A percentile compares a stretch with the other conserved stretches of the same genome.
Conservation (phyloP, 1,140 invertebrate genomes). For the Plodia interpunctella region DNA sequence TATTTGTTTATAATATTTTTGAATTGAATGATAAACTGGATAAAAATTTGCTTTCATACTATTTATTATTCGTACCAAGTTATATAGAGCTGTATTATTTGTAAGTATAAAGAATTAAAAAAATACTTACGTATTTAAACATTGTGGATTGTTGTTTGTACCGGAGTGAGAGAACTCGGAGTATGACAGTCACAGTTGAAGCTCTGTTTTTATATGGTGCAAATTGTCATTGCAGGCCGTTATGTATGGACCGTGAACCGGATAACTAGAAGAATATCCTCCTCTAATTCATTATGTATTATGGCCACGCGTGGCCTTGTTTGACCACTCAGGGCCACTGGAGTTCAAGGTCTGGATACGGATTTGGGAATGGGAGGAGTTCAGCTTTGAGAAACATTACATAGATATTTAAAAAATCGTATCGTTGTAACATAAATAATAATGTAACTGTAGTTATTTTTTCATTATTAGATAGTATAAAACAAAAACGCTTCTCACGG, state of each 20-base stretch:
- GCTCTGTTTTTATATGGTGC: conserved; percentile 14
- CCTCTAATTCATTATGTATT: conserved; percentile 39
- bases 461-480: too few relatives aligned
- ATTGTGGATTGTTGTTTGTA: conserved; percentile 24
- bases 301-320: conserved; percentile 53
- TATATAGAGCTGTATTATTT: too few relatives aligned
- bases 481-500: too few relatives aligned
- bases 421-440: too few relatives aligned
- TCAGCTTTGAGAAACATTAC: not conserved
- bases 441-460: too few relatives aligned
- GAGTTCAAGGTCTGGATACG: conserved; percentile 49
- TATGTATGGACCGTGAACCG: conserved; percentile 28
- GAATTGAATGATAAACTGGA: too few relatives aligned
- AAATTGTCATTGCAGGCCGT: conserved; percentile 2
- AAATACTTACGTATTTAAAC: conserved; percentile 72
- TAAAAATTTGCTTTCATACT: too few relatives aligned
- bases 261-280: conserved; percentile 58
- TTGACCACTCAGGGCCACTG: conserved; percentile 27
- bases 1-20: too few relatives aligned
- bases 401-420: too few relatives aligned
- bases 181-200: conserved; percentile 19
- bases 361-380: not conserved
- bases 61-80: too few relatives aligned
- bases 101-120: not conserved
- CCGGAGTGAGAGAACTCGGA: conserved; percentile 18